Base-by-base conservation (phyloP, 2,797 vertebrate genomes). In the Mycteria americana region DNA sequence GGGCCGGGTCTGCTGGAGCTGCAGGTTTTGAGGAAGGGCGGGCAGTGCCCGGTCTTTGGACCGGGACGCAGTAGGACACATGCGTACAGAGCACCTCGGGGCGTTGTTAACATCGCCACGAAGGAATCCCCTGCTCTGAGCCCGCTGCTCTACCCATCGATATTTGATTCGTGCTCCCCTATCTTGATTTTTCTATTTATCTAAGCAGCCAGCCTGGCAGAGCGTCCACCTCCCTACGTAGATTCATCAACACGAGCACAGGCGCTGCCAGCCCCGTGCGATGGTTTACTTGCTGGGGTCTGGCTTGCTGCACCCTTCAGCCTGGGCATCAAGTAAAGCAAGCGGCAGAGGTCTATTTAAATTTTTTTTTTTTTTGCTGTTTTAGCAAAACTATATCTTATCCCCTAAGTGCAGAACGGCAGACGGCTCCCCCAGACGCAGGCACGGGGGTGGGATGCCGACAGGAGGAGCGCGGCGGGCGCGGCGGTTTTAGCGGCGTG, bases 51-150 rank as follows among this genome's bases (percentile, higher is more conserved):
- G 43, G 18, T 3, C 43, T n/a, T 8, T 7, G 48, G 46, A 10
- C 5, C 11, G 83, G 53, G 43, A 63, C 21, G 1, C 45, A 68
- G 59, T 19, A 0, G 64, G 63, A 14, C 45, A 19, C 28, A 2
- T 2, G 1, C 24, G 11, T 27, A 14, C 35, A 19, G 35, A 70
- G 45, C 48, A 6, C 67, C 43, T 15, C 0, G 0, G 62, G 53
- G 8, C 1, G 6, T 5, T 13, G 5, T 11, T 25, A 14, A 9
- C 14, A 10, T 10, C 1, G 4, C 25, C 68, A 3, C 2, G 2
- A 6, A 25, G 60, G 33, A 54, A 88, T 23, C 8, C 56, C 74
- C 37, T 60, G 57, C 75, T 41, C 62, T 43, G 51, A 24, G 73
- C 80, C 60, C 22, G 8, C 54, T 48, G 57, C 86, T 92, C 35